These are phyloP conservation scores for Clavelina lepadiformis DNA, from an alignment of 23 tunicate species.

Conservation along the genomic window DNA sequence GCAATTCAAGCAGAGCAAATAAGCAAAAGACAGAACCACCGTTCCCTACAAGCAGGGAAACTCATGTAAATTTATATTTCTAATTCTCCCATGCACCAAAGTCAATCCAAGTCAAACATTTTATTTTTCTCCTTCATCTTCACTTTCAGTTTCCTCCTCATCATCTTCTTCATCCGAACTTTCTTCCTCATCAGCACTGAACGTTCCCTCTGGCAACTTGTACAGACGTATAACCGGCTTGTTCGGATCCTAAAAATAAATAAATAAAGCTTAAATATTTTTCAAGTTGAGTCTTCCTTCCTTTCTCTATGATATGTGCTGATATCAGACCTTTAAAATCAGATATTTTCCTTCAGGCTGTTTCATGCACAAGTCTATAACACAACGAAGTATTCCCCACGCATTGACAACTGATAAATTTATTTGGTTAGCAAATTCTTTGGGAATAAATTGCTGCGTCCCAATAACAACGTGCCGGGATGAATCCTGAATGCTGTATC, in stretches of 20 bases:
- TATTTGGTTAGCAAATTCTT: slow-evolving; percentile 92
- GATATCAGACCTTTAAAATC: slow-evolving; percentile 60
- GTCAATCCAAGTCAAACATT: no score
- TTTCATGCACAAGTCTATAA: slow-evolving; percentile 94
- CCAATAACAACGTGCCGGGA: slow-evolving; percentile 72
- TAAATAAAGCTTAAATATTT: neutral
- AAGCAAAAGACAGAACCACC: no score
- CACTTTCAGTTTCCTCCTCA: slow-evolving; percentile 43
- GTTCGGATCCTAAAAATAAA: slow-evolving; percentile 85
- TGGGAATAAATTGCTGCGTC: slow-evolving; percentile 92
- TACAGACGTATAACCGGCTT: slow-evolving; percentile 84
- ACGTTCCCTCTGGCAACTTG: slow-evolving; percentile 83
- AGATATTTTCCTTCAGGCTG: slow-evolving; percentile 93
- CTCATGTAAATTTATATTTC: no score
- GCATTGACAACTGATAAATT: slow-evolving; percentile 82
- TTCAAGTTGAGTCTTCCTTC: neutral
- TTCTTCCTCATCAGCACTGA: slow-evolving; percentile 88
- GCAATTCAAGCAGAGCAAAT: no score
- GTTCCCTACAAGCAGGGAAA: no score
- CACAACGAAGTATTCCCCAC: slow-evolving; percentile 94
- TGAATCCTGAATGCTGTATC: slow-evolving; percentile 83
- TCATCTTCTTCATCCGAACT: slow-evolving; percentile 45
- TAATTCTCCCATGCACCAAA: no score
- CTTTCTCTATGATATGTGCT: neutral
- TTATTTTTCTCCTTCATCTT: no score